phyloP scores from a whole-genome alignment of 2,888 invertebrate species.

The Philopedon plagiatum region DNA sequence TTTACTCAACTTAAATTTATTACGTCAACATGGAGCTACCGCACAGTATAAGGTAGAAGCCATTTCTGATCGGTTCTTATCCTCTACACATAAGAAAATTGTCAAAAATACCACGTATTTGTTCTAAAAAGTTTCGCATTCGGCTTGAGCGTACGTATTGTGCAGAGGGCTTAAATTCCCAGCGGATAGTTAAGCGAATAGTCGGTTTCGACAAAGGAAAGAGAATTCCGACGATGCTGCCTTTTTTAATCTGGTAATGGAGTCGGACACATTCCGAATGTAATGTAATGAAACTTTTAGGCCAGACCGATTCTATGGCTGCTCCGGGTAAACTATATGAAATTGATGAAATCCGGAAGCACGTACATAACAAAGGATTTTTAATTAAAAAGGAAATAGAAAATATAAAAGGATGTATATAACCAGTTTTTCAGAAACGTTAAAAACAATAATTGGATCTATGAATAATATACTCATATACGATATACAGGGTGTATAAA shows the following conservation, averaged over 20 bases:
- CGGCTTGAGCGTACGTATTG: slow-evolving; percentile 2
- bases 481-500: too few relatives aligned
- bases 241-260: slow-evolving; percentile 60
- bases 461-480: too few relatives aligned
- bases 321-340: slow-evolving; percentile 38
- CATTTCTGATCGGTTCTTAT: too few relatives aligned
- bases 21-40: too few relatives aligned
- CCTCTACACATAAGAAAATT: neutral
- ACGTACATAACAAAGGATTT: neutral
- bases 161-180: slow-evolving; percentile 40
- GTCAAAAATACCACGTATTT: neutral
- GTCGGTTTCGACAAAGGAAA: slow-evolving; percentile 44
- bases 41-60: too few relatives aligned
- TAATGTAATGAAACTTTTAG: slow-evolving; percentile 59
- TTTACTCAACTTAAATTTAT: too few relatives aligned
- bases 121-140: slow-evolving; percentile 1
- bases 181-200: slow-evolving; percentile 44
- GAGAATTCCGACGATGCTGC: slow-evolving; percentile 44
- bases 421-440: neutral
- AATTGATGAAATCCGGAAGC: slow-evolving; percentile 1
- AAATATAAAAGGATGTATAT: too few relatives aligned
- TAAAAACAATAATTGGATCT: too few relatives aligned
- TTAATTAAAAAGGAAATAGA: neutral
- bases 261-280: slow-evolving; percentile 56
- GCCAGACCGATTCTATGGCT: slow-evolving; percentile 36